Percentiles rank a stretch among this genome's conserved stretches.
These are phyloP conservation scores for Salvelinus alpinus DNA, from an alignment of 2,113 vertebrate species.

Conservation along the genomic window DNA sequence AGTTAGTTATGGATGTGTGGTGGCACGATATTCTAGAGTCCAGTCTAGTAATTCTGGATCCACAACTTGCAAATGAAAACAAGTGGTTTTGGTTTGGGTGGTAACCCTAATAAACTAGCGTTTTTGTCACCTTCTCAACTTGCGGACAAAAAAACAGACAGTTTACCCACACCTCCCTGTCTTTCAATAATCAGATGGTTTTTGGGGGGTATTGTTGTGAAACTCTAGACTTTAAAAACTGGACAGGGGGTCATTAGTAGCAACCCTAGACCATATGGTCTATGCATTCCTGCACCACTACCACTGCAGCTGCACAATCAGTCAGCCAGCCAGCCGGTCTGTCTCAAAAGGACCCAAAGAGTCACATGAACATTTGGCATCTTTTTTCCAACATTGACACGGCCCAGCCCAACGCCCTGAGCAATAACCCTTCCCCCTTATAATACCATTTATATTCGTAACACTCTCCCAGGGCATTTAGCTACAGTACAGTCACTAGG, in stretches of 20 bases:
- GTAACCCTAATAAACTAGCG: neutral
- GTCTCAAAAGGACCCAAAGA: constrained; percentile 11
- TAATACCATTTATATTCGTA: constrained; percentile 64
- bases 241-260: constrained; percentile 1
- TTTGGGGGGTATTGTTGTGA: neutral
- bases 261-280: neutral
- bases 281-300: neutral
- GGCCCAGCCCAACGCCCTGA: constrained; percentile 61
- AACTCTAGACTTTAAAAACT: neutral
- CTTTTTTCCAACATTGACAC: constrained; percentile 71
- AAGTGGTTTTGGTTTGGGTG: neutral
- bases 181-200: neutral
- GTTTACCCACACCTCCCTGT: neutral
- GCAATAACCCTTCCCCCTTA: constrained; percentile 45
- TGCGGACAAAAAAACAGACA: neutral
- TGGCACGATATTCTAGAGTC: neutral
- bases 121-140: neutral
- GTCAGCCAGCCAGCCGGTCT: too few relatives aligned
- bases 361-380: constrained; percentile 22
- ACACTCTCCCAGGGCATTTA: constrained; percentile 62
- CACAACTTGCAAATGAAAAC: neutral
- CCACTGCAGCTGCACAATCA: neutral
- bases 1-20: constrained; percentile 1
- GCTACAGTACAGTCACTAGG: constrained; percentile 56
- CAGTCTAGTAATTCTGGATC: neutral